Evolutionary conservation across 2,888 invertebrate species (phyloP).

Genomic region (Serripes groenlandicus): DNA sequence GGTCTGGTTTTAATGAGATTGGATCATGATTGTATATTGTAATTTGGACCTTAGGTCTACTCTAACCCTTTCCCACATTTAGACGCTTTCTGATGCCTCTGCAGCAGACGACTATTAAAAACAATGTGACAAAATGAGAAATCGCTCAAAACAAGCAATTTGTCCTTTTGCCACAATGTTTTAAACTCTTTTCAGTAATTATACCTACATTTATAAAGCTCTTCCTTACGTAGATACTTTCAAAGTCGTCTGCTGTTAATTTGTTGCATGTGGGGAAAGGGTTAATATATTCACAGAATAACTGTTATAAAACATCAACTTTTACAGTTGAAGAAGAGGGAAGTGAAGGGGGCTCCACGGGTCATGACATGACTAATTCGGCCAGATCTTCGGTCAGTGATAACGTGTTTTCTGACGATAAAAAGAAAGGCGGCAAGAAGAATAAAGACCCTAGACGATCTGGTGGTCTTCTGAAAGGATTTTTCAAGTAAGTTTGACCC

Average conservation of each 20-base stretch:
- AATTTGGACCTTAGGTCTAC: too few species aligned
- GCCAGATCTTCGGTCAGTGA: slow-evolving; percentile 83
- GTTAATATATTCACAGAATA: neutral
- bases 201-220: too few species aligned
- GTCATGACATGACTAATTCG: slow-evolving; percentile 73
- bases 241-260: too few species aligned
- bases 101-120: too few species aligned
- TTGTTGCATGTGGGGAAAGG: neutral
- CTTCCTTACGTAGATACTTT: too few species aligned
- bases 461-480: slow-evolving; percentile 91
- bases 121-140: neutral
- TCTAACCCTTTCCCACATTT: too few species aligned
- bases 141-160: neutral
- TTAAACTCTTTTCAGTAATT: too few species aligned
- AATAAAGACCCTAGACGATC: slow-evolving; percentile 79
- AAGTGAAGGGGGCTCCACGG: slow-evolving; percentile 84
- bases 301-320: too few species aligned
- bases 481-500: slow-evolving; percentile 79
- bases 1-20: too few species aligned
- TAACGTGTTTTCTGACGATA: slow-evolving; percentile 71
- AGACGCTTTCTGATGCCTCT: too few species aligned
- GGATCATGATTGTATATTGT: too few species aligned
- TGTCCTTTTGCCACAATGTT: neutral
- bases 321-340: slow-evolving; percentile 88
- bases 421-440: slow-evolving; percentile 71